phyloP scores from a whole-genome alignment of 2,113 vertebrate genomes.

The Actinemys pallida region DNA sequence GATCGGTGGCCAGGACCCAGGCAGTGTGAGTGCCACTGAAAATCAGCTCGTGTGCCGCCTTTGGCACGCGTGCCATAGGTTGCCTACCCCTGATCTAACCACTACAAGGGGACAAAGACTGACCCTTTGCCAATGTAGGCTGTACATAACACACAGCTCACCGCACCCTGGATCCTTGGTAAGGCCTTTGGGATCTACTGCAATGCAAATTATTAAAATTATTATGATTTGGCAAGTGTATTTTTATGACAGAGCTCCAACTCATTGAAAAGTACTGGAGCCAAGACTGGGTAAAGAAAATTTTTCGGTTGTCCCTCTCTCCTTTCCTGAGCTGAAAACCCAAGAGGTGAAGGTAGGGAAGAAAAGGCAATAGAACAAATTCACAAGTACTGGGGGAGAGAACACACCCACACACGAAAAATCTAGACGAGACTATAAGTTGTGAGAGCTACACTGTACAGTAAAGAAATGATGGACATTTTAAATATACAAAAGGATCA shows the following conservation, averaged over 20 bases:
- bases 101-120: not conserved
- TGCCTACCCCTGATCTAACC: not conserved
- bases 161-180: not conserved
- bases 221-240: not conserved
- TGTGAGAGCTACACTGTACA: not conserved
- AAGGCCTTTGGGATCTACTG: not conserved
- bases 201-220: not conserved
- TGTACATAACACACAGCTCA: not conserved
- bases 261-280: not conserved
- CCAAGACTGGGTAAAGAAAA: not conserved
- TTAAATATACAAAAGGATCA: not conserved
- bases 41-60: too few species aligned
- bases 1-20: too few species aligned
- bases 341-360: rapidly evolving
- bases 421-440: rapidly evolving
- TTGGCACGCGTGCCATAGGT: too few species aligned
- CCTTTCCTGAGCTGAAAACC: not conserved
- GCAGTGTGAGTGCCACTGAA: too few species aligned
- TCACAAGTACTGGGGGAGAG: not conserved
- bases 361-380: not conserved
- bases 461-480: not conserved
- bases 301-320: not conserved
- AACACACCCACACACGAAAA: not conserved
- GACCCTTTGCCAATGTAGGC: not conserved
- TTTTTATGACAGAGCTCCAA: not conserved